These are phyloP conservation scores for Micoletzkya japonica DNA, from an alignment of 2,888 invertebrate species.

Conservation along the genomic window DNA sequence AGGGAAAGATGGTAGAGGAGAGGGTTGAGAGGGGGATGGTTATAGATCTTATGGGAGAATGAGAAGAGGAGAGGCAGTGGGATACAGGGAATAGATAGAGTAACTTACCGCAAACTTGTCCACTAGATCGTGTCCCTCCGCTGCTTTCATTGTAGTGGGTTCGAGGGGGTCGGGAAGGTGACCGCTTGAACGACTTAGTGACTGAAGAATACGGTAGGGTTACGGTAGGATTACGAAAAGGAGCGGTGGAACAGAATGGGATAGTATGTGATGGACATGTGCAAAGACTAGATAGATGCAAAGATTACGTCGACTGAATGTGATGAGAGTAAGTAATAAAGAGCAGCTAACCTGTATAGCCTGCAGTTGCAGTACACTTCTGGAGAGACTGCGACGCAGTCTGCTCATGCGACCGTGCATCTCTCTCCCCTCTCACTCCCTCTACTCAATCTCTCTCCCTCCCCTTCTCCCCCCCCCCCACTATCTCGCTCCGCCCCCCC, in stretches of 20 bases:
- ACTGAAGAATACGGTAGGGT: background rate
- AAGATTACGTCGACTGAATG: background rate
- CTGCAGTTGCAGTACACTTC: constrained; percentile 26
- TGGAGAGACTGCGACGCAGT: constrained; percentile 18
- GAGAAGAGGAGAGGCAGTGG: background rate
- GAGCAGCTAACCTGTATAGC: constrained; percentile 20
- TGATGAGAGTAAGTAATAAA: background rate
- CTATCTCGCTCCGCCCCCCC: background rate
- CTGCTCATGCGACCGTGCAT: constrained; percentile 26
- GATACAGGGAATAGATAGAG: background rate
- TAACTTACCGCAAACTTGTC: constrained; percentile 26
- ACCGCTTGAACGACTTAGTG: constrained; percentile 6
- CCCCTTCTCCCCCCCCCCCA: background rate
- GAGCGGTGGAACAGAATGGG: constrained; percentile 1
- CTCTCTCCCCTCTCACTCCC: constrained; percentile 12
- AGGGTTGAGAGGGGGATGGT: background rate
- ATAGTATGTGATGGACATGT: background rate
- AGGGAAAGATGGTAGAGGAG: background rate
- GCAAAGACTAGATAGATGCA: background rate
- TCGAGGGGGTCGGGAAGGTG: constrained; percentile 12
- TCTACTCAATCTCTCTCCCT: constrained; percentile 7
- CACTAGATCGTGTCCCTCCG: constrained; percentile 2
- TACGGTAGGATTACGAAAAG: background rate
- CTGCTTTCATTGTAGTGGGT: background rate
- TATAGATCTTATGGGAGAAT: too few species aligned